These are phyloP conservation scores for Prorops nasuta DNA, from an alignment of 1,140 invertebrate genomes.

Conservation along the genomic window DNA sequence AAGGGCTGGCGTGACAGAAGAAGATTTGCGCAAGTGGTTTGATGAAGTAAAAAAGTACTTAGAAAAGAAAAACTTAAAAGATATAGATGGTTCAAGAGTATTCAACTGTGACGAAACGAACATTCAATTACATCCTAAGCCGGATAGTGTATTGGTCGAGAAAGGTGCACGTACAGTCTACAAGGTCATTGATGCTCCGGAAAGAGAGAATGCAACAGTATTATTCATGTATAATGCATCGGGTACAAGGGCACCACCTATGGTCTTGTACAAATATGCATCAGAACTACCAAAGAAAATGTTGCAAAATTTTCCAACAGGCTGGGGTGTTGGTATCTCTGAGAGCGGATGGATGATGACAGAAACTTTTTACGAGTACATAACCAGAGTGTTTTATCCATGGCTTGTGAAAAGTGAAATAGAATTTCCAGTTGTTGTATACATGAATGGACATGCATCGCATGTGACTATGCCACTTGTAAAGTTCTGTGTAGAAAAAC, in stretches of 20 bases:
- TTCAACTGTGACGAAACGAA: slow-evolving; percentile 40
- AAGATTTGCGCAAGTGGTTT: slow-evolving; percentile 22
- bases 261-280: no score
- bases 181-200: slow-evolving; percentile 26
- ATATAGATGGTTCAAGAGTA: slow-evolving; percentile 23
- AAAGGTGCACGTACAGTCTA: slow-evolving; percentile 39
- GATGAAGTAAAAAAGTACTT: slow-evolving; percentile 17
- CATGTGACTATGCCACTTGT: slow-evolving; percentile 17
- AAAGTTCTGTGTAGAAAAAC: slow-evolving; percentile 23
- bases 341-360: slow-evolving; percentile 46
- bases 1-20: slow-evolving; percentile 17
- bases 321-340: slow-evolving; percentile 34
- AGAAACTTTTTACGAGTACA: no score
- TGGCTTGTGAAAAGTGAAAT: slow-evolving; percentile 26
- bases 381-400: slow-evolving; percentile 25
- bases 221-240: no score
- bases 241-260: no score
- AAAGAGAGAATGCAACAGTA: no score
- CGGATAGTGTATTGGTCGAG: slow-evolving; percentile 22
- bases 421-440: slow-evolving; percentile 30
- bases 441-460: slow-evolving; percentile 37
- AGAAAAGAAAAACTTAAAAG: slow-evolving; percentile 12
- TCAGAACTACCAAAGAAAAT: slow-evolving; percentile 16
- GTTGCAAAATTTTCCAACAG: no score
- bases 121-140: slow-evolving; percentile 34